Evolutionary conservation across 2,888 invertebrate species (phyloP), one percentile per base, ranked within the genome.

Genomic region (Napeogenes inachia): DNA sequence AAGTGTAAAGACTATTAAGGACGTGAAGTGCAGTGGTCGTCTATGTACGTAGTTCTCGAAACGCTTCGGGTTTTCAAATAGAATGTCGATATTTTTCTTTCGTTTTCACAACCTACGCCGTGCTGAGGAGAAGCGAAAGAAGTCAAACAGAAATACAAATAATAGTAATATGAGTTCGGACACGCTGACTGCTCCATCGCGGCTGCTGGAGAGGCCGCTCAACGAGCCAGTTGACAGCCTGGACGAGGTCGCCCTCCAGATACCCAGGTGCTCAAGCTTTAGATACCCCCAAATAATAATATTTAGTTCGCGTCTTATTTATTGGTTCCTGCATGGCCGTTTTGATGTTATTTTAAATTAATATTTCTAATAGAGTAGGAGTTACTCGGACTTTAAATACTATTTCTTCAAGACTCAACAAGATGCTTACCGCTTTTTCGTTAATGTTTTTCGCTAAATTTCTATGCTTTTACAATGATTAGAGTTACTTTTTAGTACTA

Each of bases 1-100:
- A 50, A 50, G 30, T 50, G 50, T 30, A 30, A 50, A 21, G 10
- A n/a, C 12, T 10, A 21, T 21, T 21, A n/a, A 30, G 30, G 21
- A 21, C 50, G 50, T 50, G 50, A 50, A 30, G 50, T 50, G 50
- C 0, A 50, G 50, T 50, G 50, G 30, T 10, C 50, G 30, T 50
- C 10, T 8, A 50, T 50, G 50, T 30, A 30, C 30, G 30, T 30
- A 50, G 30, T 10, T 50, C 30, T 30, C 6, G 0, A 30, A 50
- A 50, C 21, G 30, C 21, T 50, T 8, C 21, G 47, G 50, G 30
- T 12, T 56, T 10, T 58, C 56, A 47, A 58, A 45, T 91, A 95
- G 93, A 92, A 97, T 97, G 97, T 97, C 97, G 92, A 94, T 97
- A 93, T 97, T 97, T 93, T 97, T 97, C 95, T 97, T 97, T 91